Evolutionary conservation across 2,888 invertebrate genomes (phyloP).

Genomic region (Cheilosia impressa): DNA sequence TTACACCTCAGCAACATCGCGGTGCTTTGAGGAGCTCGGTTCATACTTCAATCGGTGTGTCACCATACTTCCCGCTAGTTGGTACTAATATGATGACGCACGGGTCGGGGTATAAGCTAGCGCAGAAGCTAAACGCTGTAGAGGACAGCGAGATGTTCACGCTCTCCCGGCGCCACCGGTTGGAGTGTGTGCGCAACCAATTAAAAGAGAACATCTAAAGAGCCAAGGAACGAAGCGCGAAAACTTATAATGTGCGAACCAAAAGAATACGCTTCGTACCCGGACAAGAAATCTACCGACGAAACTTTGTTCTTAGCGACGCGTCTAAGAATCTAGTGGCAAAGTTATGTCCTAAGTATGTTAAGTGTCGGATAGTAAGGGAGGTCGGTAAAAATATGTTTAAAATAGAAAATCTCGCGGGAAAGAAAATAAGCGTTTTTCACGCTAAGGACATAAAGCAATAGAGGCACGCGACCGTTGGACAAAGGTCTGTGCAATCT

Average conservation of each 20-base stretch:
- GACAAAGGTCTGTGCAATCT: too few relatives aligned
- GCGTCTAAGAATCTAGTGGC: background rate
- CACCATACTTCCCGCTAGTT: background rate
- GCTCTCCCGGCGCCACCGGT: too few relatives aligned
- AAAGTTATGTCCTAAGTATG: background rate
- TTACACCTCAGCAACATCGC: slow-evolving; percentile 26
- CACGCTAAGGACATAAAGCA: background rate
- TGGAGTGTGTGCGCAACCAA: background rate
- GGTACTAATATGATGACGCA: too few relatives aligned
- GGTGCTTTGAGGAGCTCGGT: background rate
- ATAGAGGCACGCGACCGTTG: background rate
- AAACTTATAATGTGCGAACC: background rate
- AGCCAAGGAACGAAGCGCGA: background rate
- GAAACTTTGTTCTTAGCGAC: background rate
- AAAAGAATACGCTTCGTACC: background rate
- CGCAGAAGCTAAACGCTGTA: too few relatives aligned
- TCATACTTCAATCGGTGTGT: background rate
- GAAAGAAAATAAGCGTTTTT: background rate
- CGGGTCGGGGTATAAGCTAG: too few relatives aligned
- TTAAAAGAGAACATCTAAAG: background rate
- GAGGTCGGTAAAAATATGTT: background rate
- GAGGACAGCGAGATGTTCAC: background rate
- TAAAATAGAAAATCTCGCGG: background rate
- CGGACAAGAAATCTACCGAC: background rate
- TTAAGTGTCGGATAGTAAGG: background rate